Percentiles rank a stretch among this genome's conserved stretches.
These are phyloP conservation scores for Drosophila cracens DNA, from an alignment of 2,888 invertebrate genomes.

Conservation along the genomic window DNA sequence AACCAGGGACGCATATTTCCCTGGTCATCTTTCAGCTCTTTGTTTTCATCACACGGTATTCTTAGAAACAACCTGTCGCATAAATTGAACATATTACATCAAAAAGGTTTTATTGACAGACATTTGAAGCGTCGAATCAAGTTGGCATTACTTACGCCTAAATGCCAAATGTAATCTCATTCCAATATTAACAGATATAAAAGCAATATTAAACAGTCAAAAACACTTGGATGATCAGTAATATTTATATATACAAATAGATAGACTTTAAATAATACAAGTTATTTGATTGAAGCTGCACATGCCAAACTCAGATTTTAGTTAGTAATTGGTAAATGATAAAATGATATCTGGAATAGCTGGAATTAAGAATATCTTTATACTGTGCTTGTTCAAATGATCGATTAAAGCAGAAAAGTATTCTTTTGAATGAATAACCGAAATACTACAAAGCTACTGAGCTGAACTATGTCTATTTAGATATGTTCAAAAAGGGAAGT, in stretches of 20 bases:
- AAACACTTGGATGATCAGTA: not conserved
- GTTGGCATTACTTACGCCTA: constrained; percentile 27
- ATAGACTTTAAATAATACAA: too few relatives aligned
- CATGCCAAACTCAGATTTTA: not conserved
- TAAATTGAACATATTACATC: not conserved
- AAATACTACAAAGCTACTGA: not conserved
- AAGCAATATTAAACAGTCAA: not conserved
- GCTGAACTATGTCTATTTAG: not conserved
- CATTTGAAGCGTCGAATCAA: not conserved
- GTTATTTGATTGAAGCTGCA: not conserved
- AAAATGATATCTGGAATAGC: not conserved
- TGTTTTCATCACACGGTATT: not conserved
- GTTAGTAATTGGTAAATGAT: not conserved
- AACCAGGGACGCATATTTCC: not conserved
- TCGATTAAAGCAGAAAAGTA: not conserved
- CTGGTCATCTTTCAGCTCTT: not conserved
- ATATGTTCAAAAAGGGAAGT: not conserved
- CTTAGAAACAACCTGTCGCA: not conserved
- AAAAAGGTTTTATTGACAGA: not conserved
- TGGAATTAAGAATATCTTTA: not conserved
- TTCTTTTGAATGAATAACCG: not conserved
- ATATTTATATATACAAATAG: not conserved
- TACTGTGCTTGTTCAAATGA: not conserved
- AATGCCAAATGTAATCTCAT: constrained; percentile 50
- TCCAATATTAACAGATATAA: constrained; percentile 18